Percentiles rank a stretch among this genome's conserved stretches.
Conservation (phyloP, 2,888 invertebrate genomes). For the Hypolimnas misippus region DNA sequence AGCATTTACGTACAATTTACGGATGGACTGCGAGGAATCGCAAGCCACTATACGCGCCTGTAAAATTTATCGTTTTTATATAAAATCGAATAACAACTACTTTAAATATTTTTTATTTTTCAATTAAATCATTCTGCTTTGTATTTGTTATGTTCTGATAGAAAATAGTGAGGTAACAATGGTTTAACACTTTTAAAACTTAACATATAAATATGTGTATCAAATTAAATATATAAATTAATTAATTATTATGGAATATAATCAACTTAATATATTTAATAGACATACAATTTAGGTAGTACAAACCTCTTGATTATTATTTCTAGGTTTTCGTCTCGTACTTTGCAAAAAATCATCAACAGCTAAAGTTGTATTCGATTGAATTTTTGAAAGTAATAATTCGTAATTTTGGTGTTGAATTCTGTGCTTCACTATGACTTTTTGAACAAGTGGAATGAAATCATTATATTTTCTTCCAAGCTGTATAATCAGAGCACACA, state of each 20-base stretch:
- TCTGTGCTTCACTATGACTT: slow-evolving; percentile 90
- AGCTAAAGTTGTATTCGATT: slow-evolving; percentile 75
- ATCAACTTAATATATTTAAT: too few relatives aligned
- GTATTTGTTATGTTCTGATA: too few relatives aligned
- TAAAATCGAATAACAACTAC: not conserved
- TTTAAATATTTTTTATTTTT: not conserved
- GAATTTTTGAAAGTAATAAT: slow-evolving; percentile 88
- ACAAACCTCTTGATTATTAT: slow-evolving; percentile 87
- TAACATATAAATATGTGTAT: too few relatives aligned
- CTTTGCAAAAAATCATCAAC: slow-evolving; percentile 88
- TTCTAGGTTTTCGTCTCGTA: slow-evolving; percentile 85
- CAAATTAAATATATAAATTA: too few relatives aligned
- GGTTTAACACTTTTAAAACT: too few relatives aligned
- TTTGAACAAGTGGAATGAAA: slow-evolving; percentile 96
- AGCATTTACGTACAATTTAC: slow-evolving; percentile 92
- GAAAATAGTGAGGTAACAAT: too few relatives aligned
- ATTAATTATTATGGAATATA: too few relatives aligned
- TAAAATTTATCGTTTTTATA: slow-evolving; percentile 35
- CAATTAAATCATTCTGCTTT: too few relatives aligned
- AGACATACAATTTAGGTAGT: not conserved
- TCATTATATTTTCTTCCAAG: slow-evolving; percentile 95
- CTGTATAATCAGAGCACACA: slow-evolving; percentile 94
- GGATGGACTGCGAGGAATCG: slow-evolving; percentile 88
- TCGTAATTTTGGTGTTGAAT: slow-evolving; percentile 92
- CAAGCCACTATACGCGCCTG: slow-evolving; percentile 76